Evolutionary conservation across 2,113 vertebrate species (phyloP).

Genomic region (Microcebus lehilahytsara): DNA sequence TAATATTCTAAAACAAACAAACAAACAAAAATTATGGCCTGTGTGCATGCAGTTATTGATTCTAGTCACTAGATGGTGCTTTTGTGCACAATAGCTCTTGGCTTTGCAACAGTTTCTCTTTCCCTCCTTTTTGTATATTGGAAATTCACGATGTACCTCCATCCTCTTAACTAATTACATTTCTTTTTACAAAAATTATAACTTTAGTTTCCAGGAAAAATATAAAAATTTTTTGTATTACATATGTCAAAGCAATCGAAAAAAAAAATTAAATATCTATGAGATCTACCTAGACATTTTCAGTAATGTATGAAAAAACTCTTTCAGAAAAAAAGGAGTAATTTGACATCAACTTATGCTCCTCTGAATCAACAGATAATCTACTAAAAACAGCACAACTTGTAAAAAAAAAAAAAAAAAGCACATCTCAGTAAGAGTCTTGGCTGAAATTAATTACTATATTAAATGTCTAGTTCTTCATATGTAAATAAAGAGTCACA

Average conservation of each 20-base stretch:
- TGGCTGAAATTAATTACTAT: neutral
- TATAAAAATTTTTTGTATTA: neutral
- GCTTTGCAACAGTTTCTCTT: neutral
- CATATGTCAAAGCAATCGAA: neutral
- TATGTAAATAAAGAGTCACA: neutral
- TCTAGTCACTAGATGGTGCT: slow-evolving; percentile 61
- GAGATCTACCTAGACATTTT: neutral
- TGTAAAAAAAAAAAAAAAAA: neutral
- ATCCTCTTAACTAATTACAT: neutral
- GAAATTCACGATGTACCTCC: neutral
- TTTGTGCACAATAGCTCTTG: neutral
- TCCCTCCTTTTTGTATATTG: neutral
- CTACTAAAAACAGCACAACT: neutral
- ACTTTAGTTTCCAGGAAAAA: neutral
- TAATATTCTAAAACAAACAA: too few species aligned
- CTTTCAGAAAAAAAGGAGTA: neutral
- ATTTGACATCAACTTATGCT: neutral
- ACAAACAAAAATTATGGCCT: too few species aligned
- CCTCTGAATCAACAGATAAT: neutral
- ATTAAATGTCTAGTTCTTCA: neutral
- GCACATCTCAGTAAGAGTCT: neutral
- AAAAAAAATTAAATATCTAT: neutral
- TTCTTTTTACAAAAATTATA: neutral
- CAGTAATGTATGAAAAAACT: neutral
- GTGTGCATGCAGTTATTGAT: neutral